Evolutionary conservation across 2,113 vertebrate species (phyloP), one percentile per base, ranked within the genome.

Genomic region (Galemys pyrenaicus): DNA sequence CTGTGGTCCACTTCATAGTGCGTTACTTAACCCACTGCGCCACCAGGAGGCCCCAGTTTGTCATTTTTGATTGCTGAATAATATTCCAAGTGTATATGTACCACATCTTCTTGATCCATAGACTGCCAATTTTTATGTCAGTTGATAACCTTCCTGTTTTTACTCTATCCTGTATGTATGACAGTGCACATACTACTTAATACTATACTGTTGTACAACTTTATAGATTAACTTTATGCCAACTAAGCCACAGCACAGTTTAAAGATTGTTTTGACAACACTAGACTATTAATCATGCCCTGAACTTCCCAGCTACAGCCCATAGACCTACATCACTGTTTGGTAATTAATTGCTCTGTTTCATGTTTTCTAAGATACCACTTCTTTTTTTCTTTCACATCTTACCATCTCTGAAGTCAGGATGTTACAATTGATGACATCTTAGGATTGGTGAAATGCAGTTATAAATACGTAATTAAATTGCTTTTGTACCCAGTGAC

Each of bases 401-500:
- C 75, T 86, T 58, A 89, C 58, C 24, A 56, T 94, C 32, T 88
- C 56, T 95, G 73, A 89, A 94, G 88, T 92, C 39, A 81, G 51
- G 12, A 49, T 92, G 44, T 94, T 92, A 49, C 1, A 89, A 8
- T 64, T 75, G 22, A 81, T 87, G 39, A 60, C 44, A 49, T 73
- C 56, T 64, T 71, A 80, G 12, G 2, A 77, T 91, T 92, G 17
- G 68, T 94, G 37, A 89, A 87, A 85, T 84, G 44, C 44, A 51
- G 41, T 12, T 85, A 17, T 80, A 56, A 75, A 78, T 51, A 39
- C 5, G 46, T 1, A 89, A 11, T 87, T 96, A 86, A 79, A 49
- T 56, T 71, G 30, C 54, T 44, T 82, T 84, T 81, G 39, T 62
- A 80, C n/a, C 24, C 94, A 44, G 26, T 65, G 0, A 60, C 54